Percentiles rank a stretch among this genome's conserved stretches.
Evolutionary conservation across 2,888 invertebrate species (phyloP).

Genomic region (Nymphalis polychloros): DNA sequence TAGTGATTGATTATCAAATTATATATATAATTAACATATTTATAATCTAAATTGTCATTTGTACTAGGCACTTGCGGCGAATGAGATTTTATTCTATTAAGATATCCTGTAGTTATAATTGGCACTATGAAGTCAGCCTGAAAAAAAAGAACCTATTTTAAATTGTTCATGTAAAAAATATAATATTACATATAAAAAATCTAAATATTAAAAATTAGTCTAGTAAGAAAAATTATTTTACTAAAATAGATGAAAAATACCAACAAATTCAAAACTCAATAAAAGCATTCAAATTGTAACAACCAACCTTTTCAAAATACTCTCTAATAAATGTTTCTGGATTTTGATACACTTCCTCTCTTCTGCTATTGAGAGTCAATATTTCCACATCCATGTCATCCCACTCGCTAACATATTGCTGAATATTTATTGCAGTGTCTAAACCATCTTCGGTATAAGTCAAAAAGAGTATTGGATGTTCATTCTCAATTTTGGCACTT

Average conservation of each 20-base stretch:
- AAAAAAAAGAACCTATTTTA: conserved; percentile 41
- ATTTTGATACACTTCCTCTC: conserved; percentile 75
- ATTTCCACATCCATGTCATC: conserved; percentile 60
- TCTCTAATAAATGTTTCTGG: conserved; percentile 81
- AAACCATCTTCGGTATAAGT: conserved; percentile 80
- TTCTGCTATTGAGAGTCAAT: conserved; percentile 73
- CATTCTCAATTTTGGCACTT: conserved; percentile 51
- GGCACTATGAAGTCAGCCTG: conserved; percentile 82
- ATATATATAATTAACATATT: conserved; percentile 76
- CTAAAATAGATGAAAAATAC: neutral
- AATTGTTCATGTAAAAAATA: neutral
- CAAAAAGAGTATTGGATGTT: conserved; percentile 69
- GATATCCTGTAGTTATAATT: conserved; percentile 77
- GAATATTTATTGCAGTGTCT: conserved; percentile 70
- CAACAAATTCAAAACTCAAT: neutral
- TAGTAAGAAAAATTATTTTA: neutral
- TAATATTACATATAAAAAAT: too few relatives aligned
- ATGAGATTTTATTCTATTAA: conserved; percentile 69
- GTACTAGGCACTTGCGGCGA: conserved; percentile 59
- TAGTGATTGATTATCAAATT: conserved; percentile 73
- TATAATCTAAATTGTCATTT: conserved; percentile 72
- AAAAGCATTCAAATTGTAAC: neutral
- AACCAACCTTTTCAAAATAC: conserved; percentile 79
- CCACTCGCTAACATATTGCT: conserved; percentile 74
- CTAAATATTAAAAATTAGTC: neutral